Conservation (phyloP, 2,888 invertebrate genomes). For the Agelastica alni region DNA sequence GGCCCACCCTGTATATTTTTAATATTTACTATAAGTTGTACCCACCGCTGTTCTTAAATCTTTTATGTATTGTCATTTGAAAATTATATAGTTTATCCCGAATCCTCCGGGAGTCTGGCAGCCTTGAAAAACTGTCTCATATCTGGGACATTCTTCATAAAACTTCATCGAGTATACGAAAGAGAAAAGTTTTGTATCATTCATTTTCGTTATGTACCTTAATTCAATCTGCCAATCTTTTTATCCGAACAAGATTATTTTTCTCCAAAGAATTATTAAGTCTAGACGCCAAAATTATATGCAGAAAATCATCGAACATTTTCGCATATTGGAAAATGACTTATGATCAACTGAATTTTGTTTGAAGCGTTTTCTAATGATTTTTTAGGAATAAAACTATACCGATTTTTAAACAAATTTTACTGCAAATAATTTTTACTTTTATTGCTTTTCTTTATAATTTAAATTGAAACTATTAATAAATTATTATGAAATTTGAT, state of each 20-base stretch:
- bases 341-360: background rate
- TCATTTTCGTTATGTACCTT: background rate
- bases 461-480: no score
- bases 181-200: background rate
- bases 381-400: no score
- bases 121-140: background rate
- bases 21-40: no score
- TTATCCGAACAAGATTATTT: constrained; percentile 20
- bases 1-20: no score
- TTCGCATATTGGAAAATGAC: background rate
- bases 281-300: constrained; percentile 7
- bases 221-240: constrained; percentile 17
- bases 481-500: no score
- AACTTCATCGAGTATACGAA: constrained; percentile 6
- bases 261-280: constrained; percentile 13
- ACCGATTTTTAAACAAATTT: no score
- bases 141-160: constrained; percentile 4
- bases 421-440: no score
- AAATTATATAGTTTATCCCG: background rate
- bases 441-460: no score
- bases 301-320: background rate
- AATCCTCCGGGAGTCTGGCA: constrained; percentile 1
- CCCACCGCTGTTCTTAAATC: no score
- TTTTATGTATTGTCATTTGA: background rate
- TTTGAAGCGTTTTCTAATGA: no score